Percentiles rank a stretch among this genome's conserved stretches.
Conservation (phyloP, 2,888 invertebrate species). For the Machimus rusticus region DNA sequence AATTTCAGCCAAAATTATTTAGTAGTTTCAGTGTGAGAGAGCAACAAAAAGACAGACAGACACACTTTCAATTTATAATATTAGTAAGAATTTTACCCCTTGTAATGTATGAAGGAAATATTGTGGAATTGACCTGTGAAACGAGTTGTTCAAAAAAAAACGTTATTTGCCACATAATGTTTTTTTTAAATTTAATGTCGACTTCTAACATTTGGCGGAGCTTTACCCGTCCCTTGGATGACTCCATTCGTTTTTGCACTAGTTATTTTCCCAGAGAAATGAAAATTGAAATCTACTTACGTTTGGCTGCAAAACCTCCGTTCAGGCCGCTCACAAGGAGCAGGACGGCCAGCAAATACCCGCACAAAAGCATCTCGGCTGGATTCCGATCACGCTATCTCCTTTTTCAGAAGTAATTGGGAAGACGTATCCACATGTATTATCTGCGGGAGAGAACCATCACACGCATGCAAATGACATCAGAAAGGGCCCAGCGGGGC, state of each 20-base stretch:
- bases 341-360: background rate
- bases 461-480: conserved; percentile 22
- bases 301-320: conserved; percentile 19
- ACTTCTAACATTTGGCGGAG: too few relatives aligned
- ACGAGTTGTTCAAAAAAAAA: too few relatives aligned
- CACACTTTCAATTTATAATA: too few relatives aligned
- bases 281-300: conserved; percentile 3
- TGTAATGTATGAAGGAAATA: too few relatives aligned
- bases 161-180: too few relatives aligned
- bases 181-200: too few relatives aligned
- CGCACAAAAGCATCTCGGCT: conserved; percentile 17
- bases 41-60: too few relatives aligned
- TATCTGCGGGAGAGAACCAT: conserved; percentile 28
- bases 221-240: background rate
- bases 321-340: background rate
- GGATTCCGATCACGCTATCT: conserved; percentile 7
- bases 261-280: background rate
- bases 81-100: too few relatives aligned
- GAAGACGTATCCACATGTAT: conserved; percentile 31
- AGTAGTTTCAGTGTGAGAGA: too few relatives aligned
- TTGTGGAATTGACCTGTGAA: too few relatives aligned
- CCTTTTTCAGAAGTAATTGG: conserved; percentile 12
- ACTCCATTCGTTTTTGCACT: background rate
- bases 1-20: too few relatives aligned
- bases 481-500: background rate